Evolutionary conservation across 2,113 vertebrate genomes (phyloP), one percentile per base, ranked within the genome.

Genomic region (Cichladusa arquata): DNA sequence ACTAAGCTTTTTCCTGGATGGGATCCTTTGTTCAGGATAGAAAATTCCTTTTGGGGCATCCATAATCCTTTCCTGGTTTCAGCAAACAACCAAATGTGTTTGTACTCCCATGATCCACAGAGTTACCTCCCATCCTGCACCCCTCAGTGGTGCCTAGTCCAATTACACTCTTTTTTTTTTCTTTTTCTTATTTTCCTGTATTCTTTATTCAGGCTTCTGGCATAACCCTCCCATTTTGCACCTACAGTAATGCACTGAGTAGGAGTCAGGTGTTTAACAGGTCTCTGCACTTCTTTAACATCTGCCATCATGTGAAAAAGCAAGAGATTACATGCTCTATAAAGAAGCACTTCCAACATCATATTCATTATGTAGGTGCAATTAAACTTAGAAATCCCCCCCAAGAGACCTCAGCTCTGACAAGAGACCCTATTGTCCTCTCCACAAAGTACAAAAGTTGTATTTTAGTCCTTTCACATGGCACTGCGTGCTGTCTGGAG

Each of bases 41-140:
- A n/a, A 58, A 22, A 5, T 76, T 82, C 28, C 12, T 71, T 58
- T 38, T 47, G 57, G 53, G 12, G 8, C 7, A 17, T 64, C 25
- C 9, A 38, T 53, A 91, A 51, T 54, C 34, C 56, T 67, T 64
- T 34, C n/a, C 31, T 48, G 11, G 26, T 92, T 91, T 91, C 44
- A 42, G 34, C 6, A 0, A 45, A 79, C 23, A 33, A 20, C 62
- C 2, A 0, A 33, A 62, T 6, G 3, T 1, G 0, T 61, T 53
- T 47, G 10, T 23, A 42, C 7, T 14, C 3, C 7, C 1, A 15
- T 29, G 53, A 34, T 12, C 12, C 2, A 0, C 10, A 50, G 53
- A 15, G 3, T 34, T 29, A 26, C 14, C 20, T 54, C 29, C n/a
- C 51, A 11, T 58, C 38, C 50, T 15, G 15, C 28, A 48, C 12